A percentile compares a stretch with the other conserved stretches of the same genome.
Evolutionary conservation across 2,113 vertebrate species (phyloP).

Genomic region (Gracilinanus agilis): DNA sequence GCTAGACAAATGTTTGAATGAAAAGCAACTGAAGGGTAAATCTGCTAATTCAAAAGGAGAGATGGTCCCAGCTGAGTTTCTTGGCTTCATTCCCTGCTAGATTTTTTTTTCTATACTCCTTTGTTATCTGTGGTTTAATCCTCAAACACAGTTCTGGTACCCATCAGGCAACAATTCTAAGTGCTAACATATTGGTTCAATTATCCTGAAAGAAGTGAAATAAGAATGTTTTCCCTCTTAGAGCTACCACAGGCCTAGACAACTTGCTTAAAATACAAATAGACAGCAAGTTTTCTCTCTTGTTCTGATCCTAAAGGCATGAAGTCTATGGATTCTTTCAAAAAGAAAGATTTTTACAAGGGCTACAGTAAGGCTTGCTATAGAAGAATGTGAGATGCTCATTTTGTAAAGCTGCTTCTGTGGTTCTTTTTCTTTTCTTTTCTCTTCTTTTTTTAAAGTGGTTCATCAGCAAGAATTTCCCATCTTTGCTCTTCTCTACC

Average conservation of each 20-base stretch:
- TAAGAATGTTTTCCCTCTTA: constrained; percentile 67
- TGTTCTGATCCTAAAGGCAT: not conserved
- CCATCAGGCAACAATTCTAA: constrained; percentile 70
- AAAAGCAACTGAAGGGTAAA: constrained; percentile 69
- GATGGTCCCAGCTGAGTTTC: constrained; percentile 62
- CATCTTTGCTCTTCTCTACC: not conserved
- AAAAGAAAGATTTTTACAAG: not conserved
- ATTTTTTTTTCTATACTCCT: constrained; percentile 39
- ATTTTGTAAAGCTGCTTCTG: constrained; percentile 14
- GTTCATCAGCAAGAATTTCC: not conserved
- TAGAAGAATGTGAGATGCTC: not conserved
- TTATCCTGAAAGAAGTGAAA: constrained; percentile 69
- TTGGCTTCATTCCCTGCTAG: constrained; percentile 27
- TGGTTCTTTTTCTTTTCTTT: not conserved
- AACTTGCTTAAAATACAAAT: constrained; percentile 65
- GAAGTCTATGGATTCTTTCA: not conserved
- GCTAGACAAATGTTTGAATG: constrained; percentile 71
- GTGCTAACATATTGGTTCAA: constrained; percentile 63
- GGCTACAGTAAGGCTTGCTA: not conserved
- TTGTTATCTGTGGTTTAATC: constrained; percentile 71
- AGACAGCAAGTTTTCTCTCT: not conserved
- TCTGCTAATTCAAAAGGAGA: constrained; percentile 71
- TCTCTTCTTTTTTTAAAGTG: not conserved
- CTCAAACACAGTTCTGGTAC: constrained; percentile 64
- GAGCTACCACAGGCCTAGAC: constrained; percentile 59